Percentiles rank a stretch among this genome's conserved stretches.
Evolutionary conservation across 2,113 vertebrate genomes (phyloP).

Genomic region (Catagonus wagneri): DNA sequence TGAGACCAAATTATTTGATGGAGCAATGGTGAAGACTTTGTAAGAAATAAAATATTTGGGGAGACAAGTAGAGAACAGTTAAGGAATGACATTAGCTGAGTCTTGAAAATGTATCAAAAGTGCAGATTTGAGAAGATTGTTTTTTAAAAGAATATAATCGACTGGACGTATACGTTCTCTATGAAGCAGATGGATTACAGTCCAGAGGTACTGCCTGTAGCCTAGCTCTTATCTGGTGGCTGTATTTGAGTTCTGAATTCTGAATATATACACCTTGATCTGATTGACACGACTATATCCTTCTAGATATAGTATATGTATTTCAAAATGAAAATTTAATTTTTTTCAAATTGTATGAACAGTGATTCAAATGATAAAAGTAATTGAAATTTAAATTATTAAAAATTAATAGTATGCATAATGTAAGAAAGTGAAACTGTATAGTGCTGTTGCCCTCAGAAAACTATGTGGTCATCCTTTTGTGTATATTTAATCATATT

Average conservation of each 20-base stretch:
- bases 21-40: slow-evolving; percentile 42
- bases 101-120: slow-evolving; percentile 24
- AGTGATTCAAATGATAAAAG: slow-evolving; percentile 2
- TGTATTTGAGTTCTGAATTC: slow-evolving; percentile 6
- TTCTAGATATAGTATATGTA: not conserved
- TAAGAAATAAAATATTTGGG: slow-evolving; percentile 42
- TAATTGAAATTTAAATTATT: slow-evolving; percentile 19
- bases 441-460: not conserved
- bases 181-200: not conserved
- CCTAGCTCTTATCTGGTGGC: not conserved
- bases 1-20: not conserved
- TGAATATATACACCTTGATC: not conserved
- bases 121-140: slow-evolving; percentile 46
- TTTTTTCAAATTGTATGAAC: not conserved
- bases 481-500: not conserved
- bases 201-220: not conserved
- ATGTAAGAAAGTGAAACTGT: not conserved
- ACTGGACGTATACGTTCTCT: not conserved
- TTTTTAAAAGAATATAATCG: not conserved
- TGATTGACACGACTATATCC: not conserved
- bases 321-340: not conserved
- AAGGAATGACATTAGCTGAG: slow-evolving; percentile 17
- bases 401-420: not conserved
- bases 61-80: slow-evolving; percentile 13
- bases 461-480: not conserved